phyloP scores from a whole-genome alignment of 2,888 invertebrate genomes.

The Lochmaea capreae region DNA sequence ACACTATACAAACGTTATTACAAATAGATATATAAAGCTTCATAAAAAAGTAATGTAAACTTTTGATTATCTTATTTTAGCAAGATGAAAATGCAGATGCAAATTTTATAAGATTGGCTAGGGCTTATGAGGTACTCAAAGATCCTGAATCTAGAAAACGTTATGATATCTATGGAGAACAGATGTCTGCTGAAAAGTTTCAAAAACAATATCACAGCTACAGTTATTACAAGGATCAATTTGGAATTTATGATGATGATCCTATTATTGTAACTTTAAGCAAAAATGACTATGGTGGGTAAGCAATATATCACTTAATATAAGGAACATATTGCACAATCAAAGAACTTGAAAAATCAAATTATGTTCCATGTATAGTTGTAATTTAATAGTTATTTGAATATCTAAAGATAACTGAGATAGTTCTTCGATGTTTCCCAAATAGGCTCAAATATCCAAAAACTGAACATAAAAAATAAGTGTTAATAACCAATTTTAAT shows the following conservation, averaged over 20 bases:
- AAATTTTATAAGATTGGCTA: slow-evolving; percentile 81
- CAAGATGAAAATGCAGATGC: slow-evolving; percentile 79
- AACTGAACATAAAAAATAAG: background rate
- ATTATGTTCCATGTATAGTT: too few species aligned
- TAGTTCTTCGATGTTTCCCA: too few species aligned
- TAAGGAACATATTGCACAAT: too few species aligned
- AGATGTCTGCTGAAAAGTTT: slow-evolving; percentile 67
- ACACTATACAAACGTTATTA: background rate
- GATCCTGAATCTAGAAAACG: slow-evolving; percentile 82
- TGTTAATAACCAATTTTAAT: slow-evolving; percentile 27
- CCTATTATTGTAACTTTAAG: slow-evolving; percentile 82
- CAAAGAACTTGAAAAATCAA: too few species aligned
- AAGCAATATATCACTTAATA: background rate
- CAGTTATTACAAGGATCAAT: slow-evolving; percentile 81
- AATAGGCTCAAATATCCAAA: background rate
- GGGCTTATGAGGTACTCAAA: slow-evolving; percentile 88
- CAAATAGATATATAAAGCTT: background rate
- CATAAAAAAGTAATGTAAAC: background rate
- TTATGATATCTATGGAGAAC: slow-evolving; percentile 84
- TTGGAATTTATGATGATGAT: slow-evolving; percentile 90
- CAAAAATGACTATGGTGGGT: slow-evolving; percentile 78
- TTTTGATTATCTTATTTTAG: slow-evolving; percentile 64
- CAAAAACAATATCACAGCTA: slow-evolving; percentile 82
- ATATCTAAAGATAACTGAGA: too few species aligned
- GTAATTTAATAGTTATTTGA: too few species aligned